A percentile compares a stretch with the other conserved stretches of the same genome.
Conservation (phyloP, 2,113 vertebrate genomes). For the Odontesthes bonariensis region DNA sequence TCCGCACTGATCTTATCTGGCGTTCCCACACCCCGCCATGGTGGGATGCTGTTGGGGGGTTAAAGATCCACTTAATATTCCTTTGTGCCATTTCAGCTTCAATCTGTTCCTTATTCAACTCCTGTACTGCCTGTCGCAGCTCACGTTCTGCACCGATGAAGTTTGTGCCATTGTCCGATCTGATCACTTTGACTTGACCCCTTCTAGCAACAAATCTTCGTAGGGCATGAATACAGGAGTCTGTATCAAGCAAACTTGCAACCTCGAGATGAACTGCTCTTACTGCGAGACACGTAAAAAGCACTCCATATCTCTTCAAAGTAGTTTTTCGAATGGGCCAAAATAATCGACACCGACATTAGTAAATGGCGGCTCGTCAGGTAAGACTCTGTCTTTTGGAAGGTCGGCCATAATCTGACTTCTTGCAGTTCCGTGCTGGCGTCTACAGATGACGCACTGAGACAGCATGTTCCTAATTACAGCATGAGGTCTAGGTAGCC, state of each 20-base stretch:
- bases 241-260: neutral
- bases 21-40: neutral
- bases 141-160: too few relatives aligned
- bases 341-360: too few relatives aligned
- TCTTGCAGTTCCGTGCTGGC: too few relatives aligned
- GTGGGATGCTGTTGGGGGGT: neutral
- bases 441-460: neutral
- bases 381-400: neutral
- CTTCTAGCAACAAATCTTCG: neutral
- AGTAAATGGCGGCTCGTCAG: neutral
- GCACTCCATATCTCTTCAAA: neutral
- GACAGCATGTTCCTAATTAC: too few relatives aligned
- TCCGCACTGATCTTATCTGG: neutral
- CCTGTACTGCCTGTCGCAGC: neutral
- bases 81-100: neutral
- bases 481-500: too few relatives aligned
- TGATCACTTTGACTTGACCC: neutral
- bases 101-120: neutral
- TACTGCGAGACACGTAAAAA: neutral
- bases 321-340: neutral
- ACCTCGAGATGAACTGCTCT: neutral
- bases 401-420: neutral
- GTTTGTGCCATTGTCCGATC: too few relatives aligned
- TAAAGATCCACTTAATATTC: neutral
- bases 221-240: neutral